These are phyloP conservation scores for Syncerus caffer DNA, from an alignment of 2,797 vertebrate species.

Conservation along the genomic window DNA sequence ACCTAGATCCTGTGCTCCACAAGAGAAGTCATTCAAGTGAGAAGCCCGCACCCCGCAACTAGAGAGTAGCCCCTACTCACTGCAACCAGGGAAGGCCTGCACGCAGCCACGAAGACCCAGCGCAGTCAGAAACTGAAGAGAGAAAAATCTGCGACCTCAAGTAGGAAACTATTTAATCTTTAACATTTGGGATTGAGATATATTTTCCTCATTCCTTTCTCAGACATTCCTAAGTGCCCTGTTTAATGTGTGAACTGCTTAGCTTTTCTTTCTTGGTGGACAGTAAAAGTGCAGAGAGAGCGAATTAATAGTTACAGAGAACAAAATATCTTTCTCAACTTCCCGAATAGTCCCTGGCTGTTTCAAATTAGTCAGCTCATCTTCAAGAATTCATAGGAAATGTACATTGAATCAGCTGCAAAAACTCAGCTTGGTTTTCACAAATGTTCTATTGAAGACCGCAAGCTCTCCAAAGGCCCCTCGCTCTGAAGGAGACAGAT, in stretches of 20 bases:
- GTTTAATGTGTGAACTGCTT: neutral
- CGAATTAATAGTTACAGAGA: neutral
- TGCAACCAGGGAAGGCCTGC: neutral
- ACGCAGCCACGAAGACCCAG: neutral
- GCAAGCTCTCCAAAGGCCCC: conserved; percentile 19
- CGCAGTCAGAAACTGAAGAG: neutral
- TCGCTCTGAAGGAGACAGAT: neutral
- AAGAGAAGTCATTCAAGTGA: neutral
- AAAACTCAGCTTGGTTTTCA: conserved; percentile 40
- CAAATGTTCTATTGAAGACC: conserved; percentile 7
- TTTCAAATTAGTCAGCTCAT: neutral
- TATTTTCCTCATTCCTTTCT: neutral
- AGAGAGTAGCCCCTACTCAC: neutral
- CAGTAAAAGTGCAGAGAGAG: neutral
- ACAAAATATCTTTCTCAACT: conserved; percentile 14
- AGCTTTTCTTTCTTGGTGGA: neutral
- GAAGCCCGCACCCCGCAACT: neutral
- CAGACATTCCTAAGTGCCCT: neutral
- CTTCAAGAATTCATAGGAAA: conserved; percentile 33
- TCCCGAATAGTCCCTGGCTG: conserved; percentile 1
- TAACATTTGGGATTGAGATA: neutral
- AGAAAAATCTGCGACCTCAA: neutral
- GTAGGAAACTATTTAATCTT: neutral
- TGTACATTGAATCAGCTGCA: conserved; percentile 18
- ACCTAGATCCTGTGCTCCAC: neutral